Conservation (phyloP, 2,888 invertebrate genomes). For the Philereme vetulata region DNA sequence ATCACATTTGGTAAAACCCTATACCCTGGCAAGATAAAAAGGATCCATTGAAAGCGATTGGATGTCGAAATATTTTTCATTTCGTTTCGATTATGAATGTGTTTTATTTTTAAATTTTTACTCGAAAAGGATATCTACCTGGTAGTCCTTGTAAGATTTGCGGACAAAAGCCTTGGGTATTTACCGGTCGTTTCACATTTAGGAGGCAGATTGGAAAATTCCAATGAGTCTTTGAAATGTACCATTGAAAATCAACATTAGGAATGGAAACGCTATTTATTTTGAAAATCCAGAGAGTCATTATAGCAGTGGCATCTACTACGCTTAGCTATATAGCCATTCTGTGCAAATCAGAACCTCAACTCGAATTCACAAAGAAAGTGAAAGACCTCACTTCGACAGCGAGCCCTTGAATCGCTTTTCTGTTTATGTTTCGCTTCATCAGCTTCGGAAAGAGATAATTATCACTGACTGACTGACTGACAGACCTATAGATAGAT, state of each 20-base stretch:
- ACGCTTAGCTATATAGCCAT: no score
- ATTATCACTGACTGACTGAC: no score
- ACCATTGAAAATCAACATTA: slow-evolving; percentile 16
- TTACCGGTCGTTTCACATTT: slow-evolving; percentile 13
- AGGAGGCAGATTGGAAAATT: slow-evolving; percentile 20
- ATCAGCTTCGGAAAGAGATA: no score
- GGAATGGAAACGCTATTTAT: slow-evolving; percentile 10
- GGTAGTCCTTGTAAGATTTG: slow-evolving; percentile 14
- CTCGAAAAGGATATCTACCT: slow-evolving; percentile 8
- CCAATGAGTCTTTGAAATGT: slow-evolving; percentile 16
- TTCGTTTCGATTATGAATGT: slow-evolving; percentile 13
- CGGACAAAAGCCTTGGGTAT: slow-evolving; percentile 10
- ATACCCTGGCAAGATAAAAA: slow-evolving; percentile 6
- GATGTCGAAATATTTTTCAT: slow-evolving; percentile 1
- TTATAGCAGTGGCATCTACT: not conserved
- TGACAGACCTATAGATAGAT: no score
- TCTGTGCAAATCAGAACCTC: no score
- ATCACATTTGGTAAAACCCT: slow-evolving; percentile 6
- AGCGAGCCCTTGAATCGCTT: no score
- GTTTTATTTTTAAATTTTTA: slow-evolving; percentile 12
- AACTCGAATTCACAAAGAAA: no score
- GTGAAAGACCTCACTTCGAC: no score
- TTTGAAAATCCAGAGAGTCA: slow-evolving; percentile 5
- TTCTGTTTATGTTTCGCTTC: no score
- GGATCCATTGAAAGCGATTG: slow-evolving; percentile 14